phyloP scores from a whole-genome alignment of 92 coral and sea anemone genomes.

The Porites rus region DNA sequence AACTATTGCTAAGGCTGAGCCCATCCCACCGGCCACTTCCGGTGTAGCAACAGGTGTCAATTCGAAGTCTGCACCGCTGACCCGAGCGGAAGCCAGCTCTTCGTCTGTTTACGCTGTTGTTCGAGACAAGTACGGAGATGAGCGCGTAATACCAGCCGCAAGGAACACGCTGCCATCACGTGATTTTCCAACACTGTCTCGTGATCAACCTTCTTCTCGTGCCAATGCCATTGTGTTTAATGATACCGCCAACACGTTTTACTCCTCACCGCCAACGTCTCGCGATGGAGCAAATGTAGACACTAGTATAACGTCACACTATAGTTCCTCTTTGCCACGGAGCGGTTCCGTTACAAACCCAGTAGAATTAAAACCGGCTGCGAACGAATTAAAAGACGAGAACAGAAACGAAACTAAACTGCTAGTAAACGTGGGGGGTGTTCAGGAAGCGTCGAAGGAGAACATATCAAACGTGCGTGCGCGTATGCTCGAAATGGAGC shows the following conservation, averaged over 20 bases:
- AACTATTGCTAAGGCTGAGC: conserved; percentile 17
- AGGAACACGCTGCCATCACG: conserved; percentile 31
- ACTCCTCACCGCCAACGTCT: not conserved
- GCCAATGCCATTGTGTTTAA: not conserved
- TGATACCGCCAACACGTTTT: not conserved
- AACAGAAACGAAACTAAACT: conserved; percentile 48
- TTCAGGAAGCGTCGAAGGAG: conserved; percentile 18
- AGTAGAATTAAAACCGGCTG: conserved; percentile 26
- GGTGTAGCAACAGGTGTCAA: conserved; percentile 16
- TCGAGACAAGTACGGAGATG: conserved; percentile 36
- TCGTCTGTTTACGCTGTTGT: conserved; percentile 39
- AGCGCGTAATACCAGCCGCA: conserved; percentile 25
- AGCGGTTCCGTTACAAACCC: conserved; percentile 12
- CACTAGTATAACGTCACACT: conserved; percentile 1
- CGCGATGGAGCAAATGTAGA: not conserved
- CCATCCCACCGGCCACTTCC: conserved; percentile 11
- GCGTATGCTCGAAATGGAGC: conserved; percentile 61
- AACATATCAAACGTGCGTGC: conserved; percentile 51
- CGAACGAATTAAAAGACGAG: conserved; percentile 46
- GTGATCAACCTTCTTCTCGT: conserved; percentile 6
- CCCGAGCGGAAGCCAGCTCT: conserved; percentile 22
- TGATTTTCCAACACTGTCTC: not conserved
- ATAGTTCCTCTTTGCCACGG: not conserved
- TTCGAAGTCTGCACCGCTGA: conserved; percentile 19
- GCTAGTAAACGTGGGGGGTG: not conserved